phyloP scores from a whole-genome alignment of 2,888 invertebrate genomes.

The Tromatobia lineatoria region DNA sequence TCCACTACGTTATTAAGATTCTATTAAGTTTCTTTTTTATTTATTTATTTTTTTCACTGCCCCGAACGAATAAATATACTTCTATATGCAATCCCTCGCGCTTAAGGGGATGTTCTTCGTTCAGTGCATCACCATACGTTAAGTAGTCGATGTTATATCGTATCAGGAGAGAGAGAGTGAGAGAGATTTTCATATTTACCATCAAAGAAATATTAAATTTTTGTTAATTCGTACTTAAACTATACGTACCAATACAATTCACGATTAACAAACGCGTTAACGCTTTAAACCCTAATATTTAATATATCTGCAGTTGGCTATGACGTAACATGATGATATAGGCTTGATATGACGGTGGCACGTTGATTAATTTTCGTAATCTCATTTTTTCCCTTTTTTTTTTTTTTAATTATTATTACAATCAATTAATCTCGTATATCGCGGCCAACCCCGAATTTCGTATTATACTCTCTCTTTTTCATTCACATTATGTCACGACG shows the following conservation, averaged over 20 bases:
- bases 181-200: constrained; percentile 15
- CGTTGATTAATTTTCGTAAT: constrained; percentile 74
- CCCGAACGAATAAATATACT: constrained; percentile 41
- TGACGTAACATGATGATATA: constrained; percentile 84
- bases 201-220: constrained; percentile 25
- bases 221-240: constrained; percentile 23
- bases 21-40: constrained; percentile 35
- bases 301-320: constrained; percentile 72
- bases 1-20: constrained; percentile 36
- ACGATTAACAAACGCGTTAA: constrained; percentile 80
- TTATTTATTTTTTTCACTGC: constrained; percentile 31
- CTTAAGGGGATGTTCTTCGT: neutral
- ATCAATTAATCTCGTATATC: constrained; percentile 64
- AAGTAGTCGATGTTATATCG: constrained; percentile 3
- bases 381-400: neutral
- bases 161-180: constrained; percentile 33
- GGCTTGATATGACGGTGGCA: constrained; percentile 85
- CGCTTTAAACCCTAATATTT: constrained; percentile 78
- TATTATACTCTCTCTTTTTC: constrained; percentile 54
- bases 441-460: constrained; percentile 30
- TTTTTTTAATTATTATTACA: neutral
- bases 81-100: constrained; percentile 18
- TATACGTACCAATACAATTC: constrained; percentile 72
- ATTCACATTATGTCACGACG: constrained; percentile 53
- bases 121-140: neutral